A percentile compares a stretch with the other conserved stretches of the same genome.
Evolutionary conservation across 2,888 invertebrate genomes (phyloP).

Genomic region (Pantelozetes paolii): DNA sequence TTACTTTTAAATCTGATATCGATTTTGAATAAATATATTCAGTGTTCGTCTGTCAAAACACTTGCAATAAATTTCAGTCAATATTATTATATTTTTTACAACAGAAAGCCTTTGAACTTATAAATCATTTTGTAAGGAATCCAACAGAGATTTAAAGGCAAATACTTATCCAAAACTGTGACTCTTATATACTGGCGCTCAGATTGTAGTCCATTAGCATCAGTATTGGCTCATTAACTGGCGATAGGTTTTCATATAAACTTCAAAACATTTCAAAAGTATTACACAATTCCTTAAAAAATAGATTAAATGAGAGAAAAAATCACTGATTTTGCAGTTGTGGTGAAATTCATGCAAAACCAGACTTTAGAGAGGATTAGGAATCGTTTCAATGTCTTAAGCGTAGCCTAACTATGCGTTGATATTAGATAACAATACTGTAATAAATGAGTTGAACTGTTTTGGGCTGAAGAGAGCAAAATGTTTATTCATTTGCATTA

Average conservation of each 20-base stretch:
- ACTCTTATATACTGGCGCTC: not conserved
- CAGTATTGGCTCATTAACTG: slow-evolving; percentile 17
- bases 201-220: not conserved
- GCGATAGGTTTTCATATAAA: slow-evolving; percentile 5
- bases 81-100: not conserved
- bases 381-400: no score
- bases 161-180: not conserved
- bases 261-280: not conserved
- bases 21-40: no score
- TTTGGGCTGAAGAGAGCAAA: not conserved
- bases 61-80: not conserved
- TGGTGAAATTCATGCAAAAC: no score
- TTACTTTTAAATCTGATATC: not conserved
- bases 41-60: no score
- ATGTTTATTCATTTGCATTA: slow-evolving; percentile 5
- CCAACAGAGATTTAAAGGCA: not conserved
- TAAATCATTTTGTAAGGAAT: slow-evolving; percentile 3
- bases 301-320: no score
- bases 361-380: no score
- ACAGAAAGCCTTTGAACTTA: not conserved
- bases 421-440: not conserved
- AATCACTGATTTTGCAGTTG: no score
- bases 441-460: slow-evolving; percentile 1
- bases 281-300: no score
- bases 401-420: no score